Percentiles rank a stretch among this genome's conserved stretches.
Evolutionary conservation across 2,888 invertebrate genomes (phyloP).

Genomic region (Serripes groenlandicus): DNA sequence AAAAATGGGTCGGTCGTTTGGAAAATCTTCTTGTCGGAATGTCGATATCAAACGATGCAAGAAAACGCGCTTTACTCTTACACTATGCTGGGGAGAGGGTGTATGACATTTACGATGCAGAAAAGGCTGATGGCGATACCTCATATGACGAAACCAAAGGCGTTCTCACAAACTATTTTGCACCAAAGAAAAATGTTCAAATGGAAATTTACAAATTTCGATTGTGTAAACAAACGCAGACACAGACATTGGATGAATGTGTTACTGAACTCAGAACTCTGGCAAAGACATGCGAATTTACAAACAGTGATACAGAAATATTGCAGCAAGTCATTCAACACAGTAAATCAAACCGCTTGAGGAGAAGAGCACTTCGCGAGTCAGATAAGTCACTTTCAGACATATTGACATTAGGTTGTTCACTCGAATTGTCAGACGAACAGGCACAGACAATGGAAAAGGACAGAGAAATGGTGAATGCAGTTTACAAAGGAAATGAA

Average conservation of each 20-base stretch:
- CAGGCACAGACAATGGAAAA: slow-evolving; percentile 61
- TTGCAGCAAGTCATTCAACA: slow-evolving; percentile 47
- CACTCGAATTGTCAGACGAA: slow-evolving; percentile 49
- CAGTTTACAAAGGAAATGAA: slow-evolving; percentile 7
- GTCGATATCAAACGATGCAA: slow-evolving; percentile 29
- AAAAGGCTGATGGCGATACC: slow-evolving; percentile 28
- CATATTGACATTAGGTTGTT: slow-evolving; percentile 37
- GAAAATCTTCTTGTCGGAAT: slow-evolving; percentile 45
- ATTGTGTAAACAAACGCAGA: slow-evolving; percentile 53
- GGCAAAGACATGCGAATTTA: slow-evolving; percentile 54
- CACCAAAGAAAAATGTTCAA: slow-evolving; percentile 55
- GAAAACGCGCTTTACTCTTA: slow-evolving; percentile 49
- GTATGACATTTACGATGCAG: slow-evolving; percentile 51
- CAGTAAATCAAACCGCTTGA: slow-evolving; percentile 45
- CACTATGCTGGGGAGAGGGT: slow-evolving; percentile 59
- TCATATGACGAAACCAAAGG: slow-evolving; percentile 46
- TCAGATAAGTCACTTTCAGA: slow-evolving; percentile 28
- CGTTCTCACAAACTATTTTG: slow-evolving; percentile 48
- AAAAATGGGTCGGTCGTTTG: slow-evolving; percentile 43
- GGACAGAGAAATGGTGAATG: neutral
- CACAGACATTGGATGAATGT: slow-evolving; percentile 62
- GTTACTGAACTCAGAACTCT: slow-evolving; percentile 61
- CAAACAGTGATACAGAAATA: slow-evolving; percentile 52
- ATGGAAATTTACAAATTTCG: slow-evolving; percentile 66
- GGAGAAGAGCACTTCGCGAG: slow-evolving; percentile 58